A percentile compares a stretch with the other conserved stretches of the same genome.
Conservation (phyloP, 2,888 invertebrate species). For the Lamproptera curius region DNA sequence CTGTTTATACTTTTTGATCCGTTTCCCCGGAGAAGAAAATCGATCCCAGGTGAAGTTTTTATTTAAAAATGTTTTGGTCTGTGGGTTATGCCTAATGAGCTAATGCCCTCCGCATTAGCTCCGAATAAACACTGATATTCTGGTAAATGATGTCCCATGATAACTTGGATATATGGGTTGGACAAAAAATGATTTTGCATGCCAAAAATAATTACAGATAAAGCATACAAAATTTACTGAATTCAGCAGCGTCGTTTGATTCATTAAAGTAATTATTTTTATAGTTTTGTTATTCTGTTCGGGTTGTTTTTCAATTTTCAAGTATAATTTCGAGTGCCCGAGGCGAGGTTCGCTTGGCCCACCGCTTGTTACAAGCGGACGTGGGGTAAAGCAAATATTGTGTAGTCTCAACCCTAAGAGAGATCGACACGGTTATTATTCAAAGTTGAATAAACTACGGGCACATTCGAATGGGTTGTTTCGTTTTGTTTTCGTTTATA, state of each 20-base stretch:
- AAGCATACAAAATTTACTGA: neutral
- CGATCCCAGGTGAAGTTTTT: too few relatives aligned
- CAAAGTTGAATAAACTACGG: neutral
- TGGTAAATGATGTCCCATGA: neutral
- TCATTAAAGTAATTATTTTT: too few relatives aligned
- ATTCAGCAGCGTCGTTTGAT: too few relatives aligned
- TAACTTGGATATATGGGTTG: neutral
- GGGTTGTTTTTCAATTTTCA: neutral
- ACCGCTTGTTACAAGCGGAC: neutral
- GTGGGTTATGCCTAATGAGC: too few relatives aligned
- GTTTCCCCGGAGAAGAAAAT: too few relatives aligned
- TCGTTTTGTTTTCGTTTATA: too few relatives aligned
- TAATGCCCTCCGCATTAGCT: neutral
- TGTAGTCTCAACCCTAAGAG: neutral
- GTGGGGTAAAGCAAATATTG: constrained; percentile 5
- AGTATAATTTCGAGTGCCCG: neutral
- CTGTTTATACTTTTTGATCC: too few relatives aligned
- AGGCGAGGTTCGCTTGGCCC: neutral
- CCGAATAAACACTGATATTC: neutral
- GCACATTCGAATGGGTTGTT: too few relatives aligned
- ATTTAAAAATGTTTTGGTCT: too few relatives aligned
- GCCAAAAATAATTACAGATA: neutral
- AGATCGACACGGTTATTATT: neutral
- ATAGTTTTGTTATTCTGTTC: neutral
- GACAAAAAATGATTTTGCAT: neutral